Evolutionary conservation across 2,797 vertebrate genomes (phyloP).

Genomic region (Odontamblyopus lacepedii): DNA sequence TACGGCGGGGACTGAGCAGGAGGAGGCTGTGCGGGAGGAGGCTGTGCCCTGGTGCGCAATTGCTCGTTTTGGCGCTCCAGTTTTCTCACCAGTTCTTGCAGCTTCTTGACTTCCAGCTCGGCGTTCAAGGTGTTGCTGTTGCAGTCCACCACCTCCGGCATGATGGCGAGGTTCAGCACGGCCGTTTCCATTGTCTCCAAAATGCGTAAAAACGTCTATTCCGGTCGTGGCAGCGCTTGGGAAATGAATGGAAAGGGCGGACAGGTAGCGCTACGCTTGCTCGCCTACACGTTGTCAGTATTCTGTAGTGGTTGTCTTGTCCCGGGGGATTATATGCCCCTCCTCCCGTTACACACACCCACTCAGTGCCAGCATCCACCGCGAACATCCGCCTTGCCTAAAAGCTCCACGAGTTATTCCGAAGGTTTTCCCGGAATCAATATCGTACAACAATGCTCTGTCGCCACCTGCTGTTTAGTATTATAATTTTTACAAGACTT

Average conservation of each 20-base stretch:
- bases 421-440: background rate
- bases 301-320: slow-evolving; percentile 24
- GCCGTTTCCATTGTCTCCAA: slow-evolving; percentile 69
- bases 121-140: slow-evolving; percentile 77
- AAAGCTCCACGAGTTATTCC: background rate
- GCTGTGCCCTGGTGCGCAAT: slow-evolving; percentile 81
- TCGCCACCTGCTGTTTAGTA: background rate
- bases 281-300: slow-evolving; percentile 6
- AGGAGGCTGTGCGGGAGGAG: slow-evolving; percentile 59
- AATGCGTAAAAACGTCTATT: background rate
- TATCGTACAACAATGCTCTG: background rate
- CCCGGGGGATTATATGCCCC: slow-evolving; percentile 25
- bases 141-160: slow-evolving; percentile 83
- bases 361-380: background rate
- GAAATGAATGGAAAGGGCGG: slow-evolving; percentile 9
- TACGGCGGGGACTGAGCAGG: slow-evolving; percentile 33
- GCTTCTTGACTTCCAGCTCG: slow-evolving; percentile 92
- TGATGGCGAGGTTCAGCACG: slow-evolving; percentile 65
- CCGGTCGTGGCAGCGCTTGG: background rate
- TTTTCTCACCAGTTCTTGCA: slow-evolving; percentile 90
- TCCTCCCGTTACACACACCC: slow-evolving; percentile 10
- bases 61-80: slow-evolving; percentile 92
- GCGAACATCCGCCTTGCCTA: background rate
- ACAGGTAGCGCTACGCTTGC: slow-evolving; percentile 14
- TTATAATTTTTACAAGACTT: no score